Evolutionary conservation across 2,888 invertebrate species (phyloP), one percentile per base, ranked within the genome.

Genomic region (Dryobotodes eremita): DNA sequence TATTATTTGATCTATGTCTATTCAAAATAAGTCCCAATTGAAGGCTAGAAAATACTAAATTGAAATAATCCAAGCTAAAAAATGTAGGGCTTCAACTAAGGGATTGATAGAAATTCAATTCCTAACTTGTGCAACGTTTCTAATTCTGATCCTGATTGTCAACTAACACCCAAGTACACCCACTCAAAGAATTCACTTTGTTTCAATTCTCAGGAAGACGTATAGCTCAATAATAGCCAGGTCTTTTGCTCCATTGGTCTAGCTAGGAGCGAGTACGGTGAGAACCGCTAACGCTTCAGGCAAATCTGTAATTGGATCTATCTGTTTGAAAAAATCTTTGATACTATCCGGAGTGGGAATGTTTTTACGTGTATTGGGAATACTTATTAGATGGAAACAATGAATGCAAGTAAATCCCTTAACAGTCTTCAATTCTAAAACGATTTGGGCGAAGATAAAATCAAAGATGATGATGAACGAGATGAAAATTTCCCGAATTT

Each of bases 301-400:
- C 75, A 65, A 75, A 82, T 77, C 72, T 70, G 65, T 82, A 85
- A 84, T 84, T 84, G 84, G 69, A 85, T 72, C 72, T 69, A 81
- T 61, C 20, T 69, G 36, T 64, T 69, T n/a, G 31, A 70, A 84
- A 84, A 84, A 80, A 77, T 57, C 46, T 48, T 62, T 55, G 61
- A 59, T 46, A 42, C 31, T 59, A 64, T 68, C 23, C 48, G 2
- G 3, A n/a, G 23, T 48, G 36, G 50, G 36, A 55, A 20, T 71
- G 62, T 66, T 65, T 55, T 65, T 7, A 75, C 59, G 13, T 76
- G 20, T 48, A 61, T 73, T 23, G n/a, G 8, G 15, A 72, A n/a
- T 61, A 42, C 57, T 13, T 57, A 5, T 50, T n/a, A 42, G 23
- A 59, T 55, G 26, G 5, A 17, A 71, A 57, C n/a, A 36, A 36